Evolutionary conservation across 2,113 vertebrate genomes (phyloP).

Genomic region (Benitochromis conjunctus): DNA sequence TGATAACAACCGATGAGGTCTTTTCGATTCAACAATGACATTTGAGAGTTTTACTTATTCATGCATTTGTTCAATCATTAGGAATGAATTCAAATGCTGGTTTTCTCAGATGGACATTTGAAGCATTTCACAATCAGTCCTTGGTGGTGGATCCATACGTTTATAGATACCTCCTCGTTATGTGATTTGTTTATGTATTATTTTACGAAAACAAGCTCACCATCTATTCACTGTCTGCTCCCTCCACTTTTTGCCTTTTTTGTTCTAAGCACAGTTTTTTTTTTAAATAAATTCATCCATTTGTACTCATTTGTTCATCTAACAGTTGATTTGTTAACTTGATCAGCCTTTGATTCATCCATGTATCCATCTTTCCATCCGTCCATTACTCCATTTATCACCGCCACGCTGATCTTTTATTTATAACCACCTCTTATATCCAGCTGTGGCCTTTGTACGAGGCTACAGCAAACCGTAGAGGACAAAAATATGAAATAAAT

Average conservation of each 20-base stretch:
- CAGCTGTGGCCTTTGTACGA: slow-evolving; percentile 63
- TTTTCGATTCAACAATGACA: background rate
- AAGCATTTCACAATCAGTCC: background rate
- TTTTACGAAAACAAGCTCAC: background rate
- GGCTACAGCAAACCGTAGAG: slow-evolving; percentile 38
- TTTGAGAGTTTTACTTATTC: background rate
- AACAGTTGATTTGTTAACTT: background rate
- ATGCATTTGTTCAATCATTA: background rate
- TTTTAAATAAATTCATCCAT: background rate
- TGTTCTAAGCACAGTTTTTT: background rate
- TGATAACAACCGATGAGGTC: background rate
- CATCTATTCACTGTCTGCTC: background rate
- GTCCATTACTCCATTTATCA: slow-evolving; percentile 7
- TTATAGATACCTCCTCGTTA: background rate
- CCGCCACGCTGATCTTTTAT: slow-evolving; percentile 35
- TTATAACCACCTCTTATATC: slow-evolving; percentile 35
- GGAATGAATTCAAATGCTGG: background rate
- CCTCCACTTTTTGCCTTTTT: background rate
- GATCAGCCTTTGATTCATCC: background rate
- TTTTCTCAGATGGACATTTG: background rate
- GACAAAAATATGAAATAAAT: slow-evolving; percentile 61
- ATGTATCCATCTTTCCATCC: background rate
- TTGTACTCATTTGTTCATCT: background rate
- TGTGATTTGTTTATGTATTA: background rate
- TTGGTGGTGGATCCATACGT: background rate